Base-by-base conservation (phyloP, 2,113 vertebrate genomes). In the Melanocharis versteri region DNA sequence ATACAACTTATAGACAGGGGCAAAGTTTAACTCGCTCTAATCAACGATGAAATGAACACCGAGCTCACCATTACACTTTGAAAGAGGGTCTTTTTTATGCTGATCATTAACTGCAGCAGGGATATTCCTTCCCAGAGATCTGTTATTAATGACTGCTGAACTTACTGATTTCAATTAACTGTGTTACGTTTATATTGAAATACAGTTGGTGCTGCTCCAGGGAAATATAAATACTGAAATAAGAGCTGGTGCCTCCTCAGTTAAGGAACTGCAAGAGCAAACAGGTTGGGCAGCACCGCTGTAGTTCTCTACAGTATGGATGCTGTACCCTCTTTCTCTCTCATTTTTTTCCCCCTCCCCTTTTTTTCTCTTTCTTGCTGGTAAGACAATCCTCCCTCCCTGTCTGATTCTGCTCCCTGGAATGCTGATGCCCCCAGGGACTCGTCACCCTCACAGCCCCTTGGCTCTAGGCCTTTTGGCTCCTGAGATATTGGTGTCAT, bases 151-250 rank as follows among this genome's bases (percentile, higher is more conserved):
- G 97, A 97, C 90, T 72, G 44, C 96, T 96, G 96, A 97, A 98
- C 97, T 98, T 97, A 97, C 78, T 7, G 96, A 97, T 98, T 97
- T 98, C 98, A 98, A 96, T 98, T 98, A 98, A 97, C 93, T 56
- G 51, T 0, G 1, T 97, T 96, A 88, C 62, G 10, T 92, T 96
- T 89, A 92, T 97, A 94, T 90, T 97, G 97, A 98, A 97, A 96
- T 91, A 80, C 94, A 93, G 93, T 84, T 83, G 87, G 82, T 89
- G 76, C 77, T 58, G 90, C 97, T 97, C 96, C 44, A 4, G 97
- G 96, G 97, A 97, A 97, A 97, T 96, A 96, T 35, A 98, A 97
- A 97, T 89, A 97, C 94, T 79, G 90, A 94, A 93, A 89, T 58
- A 85, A 97, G 94, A 97, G 83, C 51, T 70, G 76, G 58, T 85